A percentile compares a stretch with the other conserved stretches of the same genome.
Conservation (phyloP, 2,888 invertebrate genomes). For the Saturnia pavonia region DNA sequence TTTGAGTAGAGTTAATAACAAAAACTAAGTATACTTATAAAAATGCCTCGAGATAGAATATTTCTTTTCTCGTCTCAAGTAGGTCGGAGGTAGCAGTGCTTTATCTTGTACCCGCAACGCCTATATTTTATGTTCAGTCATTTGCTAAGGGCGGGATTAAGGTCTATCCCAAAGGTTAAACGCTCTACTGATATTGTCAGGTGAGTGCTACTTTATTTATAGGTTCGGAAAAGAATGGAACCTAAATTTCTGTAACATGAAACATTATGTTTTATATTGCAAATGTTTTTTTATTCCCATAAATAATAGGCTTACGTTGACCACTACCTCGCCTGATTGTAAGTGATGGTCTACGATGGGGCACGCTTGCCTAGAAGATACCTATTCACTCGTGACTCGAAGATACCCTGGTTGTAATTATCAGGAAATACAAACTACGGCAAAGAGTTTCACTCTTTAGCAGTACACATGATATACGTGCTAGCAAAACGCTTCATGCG, state of each 20-base stretch:
- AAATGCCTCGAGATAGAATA: conserved; percentile 6
- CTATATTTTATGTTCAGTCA: conserved; percentile 19
- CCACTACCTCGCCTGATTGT: too few relatives aligned
- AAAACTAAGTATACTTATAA: background rate
- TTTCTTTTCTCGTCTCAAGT: conserved; percentile 11
- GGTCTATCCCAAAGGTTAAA: conserved; percentile 27
- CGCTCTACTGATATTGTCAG: conserved; percentile 22
- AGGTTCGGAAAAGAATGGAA: background rate
- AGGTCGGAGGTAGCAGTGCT: conserved; percentile 14
- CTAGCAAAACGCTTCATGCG: too few relatives aligned
- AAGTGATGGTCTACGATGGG: too few relatives aligned
- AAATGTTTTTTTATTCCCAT: background rate
- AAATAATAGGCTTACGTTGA: too few relatives aligned
- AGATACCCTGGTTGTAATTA: too few relatives aligned
- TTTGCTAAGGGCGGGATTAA: conserved; percentile 25
- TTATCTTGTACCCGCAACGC: conserved; percentile 15
- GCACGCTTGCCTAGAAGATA: too few relatives aligned
- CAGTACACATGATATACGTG: too few relatives aligned
- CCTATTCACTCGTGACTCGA: too few relatives aligned
- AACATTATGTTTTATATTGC: background rate
- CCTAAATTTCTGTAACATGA: background rate
- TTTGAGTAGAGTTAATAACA: too few relatives aligned
- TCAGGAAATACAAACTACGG: too few relatives aligned
- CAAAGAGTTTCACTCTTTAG: too few relatives aligned
- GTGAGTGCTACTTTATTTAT: conserved; percentile 19